Base-by-base conservation (phyloP, 2,888 invertebrate genomes). In the Diadegma fenestrale region DNA sequence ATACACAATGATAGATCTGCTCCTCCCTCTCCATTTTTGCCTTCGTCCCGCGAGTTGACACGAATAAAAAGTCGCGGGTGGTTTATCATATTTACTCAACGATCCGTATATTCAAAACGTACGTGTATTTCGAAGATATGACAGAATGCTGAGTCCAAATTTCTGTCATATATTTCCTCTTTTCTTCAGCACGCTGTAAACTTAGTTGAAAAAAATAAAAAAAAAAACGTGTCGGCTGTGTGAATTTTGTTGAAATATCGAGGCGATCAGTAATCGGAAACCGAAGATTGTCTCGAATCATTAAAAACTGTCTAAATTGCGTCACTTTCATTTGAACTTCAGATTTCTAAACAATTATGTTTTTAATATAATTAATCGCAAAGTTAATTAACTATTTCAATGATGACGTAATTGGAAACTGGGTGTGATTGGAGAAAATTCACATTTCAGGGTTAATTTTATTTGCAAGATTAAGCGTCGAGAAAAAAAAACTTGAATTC, bases 401-500 rank as follows among this genome's bases (percentile, higher is more conserved):
- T 12, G 19, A 41, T n/a, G n/a, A n/a, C n/a, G n/a, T n/a, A 43
- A 14, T 22, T 1, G n/a, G 19, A 22, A 37, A 19, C 19, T n/a
- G n/a, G 22, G 0, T 12, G 17, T 8, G 17, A 33, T 63, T 63
- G 17, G 7, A 63, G 33, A 63, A 33, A 33, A 33, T 8, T n/a
- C 6, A 26, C 22, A 22, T 54, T 12, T 22, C 54, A 26, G 22
- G 10, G 22, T 54, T 12, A 22, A 2, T 22, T 54, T 12, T 26
- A 54, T 54, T 22, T 22, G 10, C 22, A 22, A 54, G 14, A 12
- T 33, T 14, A 14, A 26, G 26, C 1, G 58, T 26, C n/a, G 14
- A 26, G 51, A 51, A 45, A 75, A 43, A 71, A 87, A 87, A 86
- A 89, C 84, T 89, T 87, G 88, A 89, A 87, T 87, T n/a, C 75